phyloP scores from a whole-genome alignment of 2,113 vertebrate genomes.

The Halichoeres trimaculatus region DNA sequence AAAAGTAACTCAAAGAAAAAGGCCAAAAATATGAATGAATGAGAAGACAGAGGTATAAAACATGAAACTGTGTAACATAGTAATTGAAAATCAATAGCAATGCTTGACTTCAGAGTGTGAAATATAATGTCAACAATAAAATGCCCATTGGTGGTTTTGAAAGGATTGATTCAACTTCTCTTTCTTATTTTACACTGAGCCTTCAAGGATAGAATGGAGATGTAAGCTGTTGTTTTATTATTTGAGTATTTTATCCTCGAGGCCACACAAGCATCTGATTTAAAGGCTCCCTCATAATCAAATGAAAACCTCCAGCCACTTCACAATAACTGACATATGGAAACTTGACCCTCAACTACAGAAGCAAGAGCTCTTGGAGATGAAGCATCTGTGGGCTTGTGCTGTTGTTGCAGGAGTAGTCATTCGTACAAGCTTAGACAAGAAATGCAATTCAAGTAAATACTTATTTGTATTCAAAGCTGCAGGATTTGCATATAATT shows the following conservation, averaged over 20 bases:
- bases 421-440: slow-evolving; percentile 21
- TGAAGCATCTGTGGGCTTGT: slow-evolving; percentile 21
- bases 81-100: background rate
- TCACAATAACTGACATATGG: background rate
- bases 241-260: no score
- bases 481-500: slow-evolving; percentile 58
- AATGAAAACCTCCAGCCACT: background rate
- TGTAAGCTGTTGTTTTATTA: background rate
- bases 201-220: background rate
- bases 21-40: background rate
- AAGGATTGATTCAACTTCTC: background rate
- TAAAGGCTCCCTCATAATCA: background rate
- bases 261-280: background rate
- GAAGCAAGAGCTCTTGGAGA: slow-evolving; percentile 2
- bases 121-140: background rate
- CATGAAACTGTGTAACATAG: background rate
- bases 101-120: slow-evolving; percentile 1
- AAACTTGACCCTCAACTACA: background rate
- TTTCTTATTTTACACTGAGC: background rate
- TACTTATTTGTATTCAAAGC: slow-evolving; percentile 53
- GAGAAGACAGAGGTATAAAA: background rate
- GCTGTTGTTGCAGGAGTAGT: slow-evolving; percentile 7
- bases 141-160: background rate
- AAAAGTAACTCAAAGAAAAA: background rate
- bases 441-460: slow-evolving; percentile 37